These are phyloP conservation scores for Eira barbara DNA, from an alignment of 2,113 vertebrate species.

Conservation along the genomic window DNA sequence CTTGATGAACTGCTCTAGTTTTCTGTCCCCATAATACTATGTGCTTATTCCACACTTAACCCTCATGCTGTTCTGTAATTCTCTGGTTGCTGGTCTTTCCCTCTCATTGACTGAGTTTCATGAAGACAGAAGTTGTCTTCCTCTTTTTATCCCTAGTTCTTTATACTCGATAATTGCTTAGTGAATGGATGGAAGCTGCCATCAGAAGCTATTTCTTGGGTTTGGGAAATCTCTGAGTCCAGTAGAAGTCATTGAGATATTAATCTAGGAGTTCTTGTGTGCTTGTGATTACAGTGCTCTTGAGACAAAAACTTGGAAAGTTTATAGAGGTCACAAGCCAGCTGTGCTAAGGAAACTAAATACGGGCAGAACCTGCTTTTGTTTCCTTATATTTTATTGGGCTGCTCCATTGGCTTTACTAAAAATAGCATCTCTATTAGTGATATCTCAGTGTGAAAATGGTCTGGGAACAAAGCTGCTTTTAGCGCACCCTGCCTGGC, in stretches of 20 bases:
- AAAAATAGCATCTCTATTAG: slow-evolving; percentile 32
- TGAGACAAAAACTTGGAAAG: slow-evolving; percentile 13
- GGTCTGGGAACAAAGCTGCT: slow-evolving; percentile 7
- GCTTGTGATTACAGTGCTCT: slow-evolving; percentile 36
- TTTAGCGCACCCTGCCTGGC: background rate
- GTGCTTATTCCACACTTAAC: background rate
- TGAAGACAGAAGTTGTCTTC: slow-evolving; percentile 13
- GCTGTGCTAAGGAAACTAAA: slow-evolving; percentile 2
- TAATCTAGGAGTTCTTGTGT: background rate
- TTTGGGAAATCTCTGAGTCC: slow-evolving; percentile 31
- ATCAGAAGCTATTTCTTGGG: slow-evolving; percentile 28
- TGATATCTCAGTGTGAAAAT: slow-evolving; percentile 36
- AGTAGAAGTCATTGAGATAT: background rate
- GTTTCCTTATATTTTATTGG: slow-evolving; percentile 9
- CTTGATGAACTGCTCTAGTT: background rate
- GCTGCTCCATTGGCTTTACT: slow-evolving; percentile 16
- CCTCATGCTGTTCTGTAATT: background rate
- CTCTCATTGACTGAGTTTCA: background rate
- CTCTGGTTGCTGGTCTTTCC: background rate
- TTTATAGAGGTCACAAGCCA: slow-evolving; percentile 20
- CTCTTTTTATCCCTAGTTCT: background rate
- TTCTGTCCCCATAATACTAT: background rate
- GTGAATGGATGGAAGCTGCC: background rate
- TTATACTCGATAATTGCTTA: background rate
- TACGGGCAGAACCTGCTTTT: slow-evolving; percentile 7